Evolutionary conservation across 2,888 invertebrate genomes (phyloP).

Genomic region (Carterocephalus palaemon): DNA sequence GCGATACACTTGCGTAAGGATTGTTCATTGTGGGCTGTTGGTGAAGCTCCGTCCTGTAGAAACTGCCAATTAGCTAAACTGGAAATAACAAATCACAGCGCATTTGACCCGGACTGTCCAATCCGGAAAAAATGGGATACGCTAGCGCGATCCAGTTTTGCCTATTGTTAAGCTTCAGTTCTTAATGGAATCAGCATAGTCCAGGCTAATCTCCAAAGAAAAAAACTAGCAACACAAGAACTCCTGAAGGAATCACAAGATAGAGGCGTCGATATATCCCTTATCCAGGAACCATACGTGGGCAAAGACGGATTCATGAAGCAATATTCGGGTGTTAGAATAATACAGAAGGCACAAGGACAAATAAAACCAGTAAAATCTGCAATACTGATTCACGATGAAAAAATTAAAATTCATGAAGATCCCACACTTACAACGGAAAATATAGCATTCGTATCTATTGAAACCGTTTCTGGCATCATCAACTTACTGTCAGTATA

Average conservation of each 20-base stretch:
- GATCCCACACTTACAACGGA: conserved; percentile 6
- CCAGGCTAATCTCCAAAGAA: conserved; percentile 19
- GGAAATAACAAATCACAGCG: neutral
- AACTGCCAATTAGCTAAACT: neutral
- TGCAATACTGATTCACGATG: conserved; percentile 17
- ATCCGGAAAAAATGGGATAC: neutral
- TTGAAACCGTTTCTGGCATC: conserved; percentile 4
- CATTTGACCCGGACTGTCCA: neutral
- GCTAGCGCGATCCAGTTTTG: neutral
- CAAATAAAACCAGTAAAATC: neutral
- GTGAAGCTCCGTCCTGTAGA: neutral
- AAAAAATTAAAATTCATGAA: neutral
- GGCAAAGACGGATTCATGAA: neutral
- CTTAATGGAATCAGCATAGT: neutral
- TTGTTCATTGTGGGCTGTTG: neutral
- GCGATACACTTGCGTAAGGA: neutral
- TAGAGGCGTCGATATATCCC: neutral
- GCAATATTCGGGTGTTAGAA: neutral
- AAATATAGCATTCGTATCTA: conserved; percentile 5
- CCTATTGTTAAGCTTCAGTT: neutral
- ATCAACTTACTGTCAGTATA: conserved; percentile 8
- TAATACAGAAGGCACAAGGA: neutral
- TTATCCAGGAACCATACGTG: neutral
- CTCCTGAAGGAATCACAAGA: conserved; percentile 5
- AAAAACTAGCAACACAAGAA: conserved; percentile 11